These are phyloP conservation scores for Philonicus albiceps DNA, from an alignment of 2,888 invertebrate species.

Conservation along the genomic window DNA sequence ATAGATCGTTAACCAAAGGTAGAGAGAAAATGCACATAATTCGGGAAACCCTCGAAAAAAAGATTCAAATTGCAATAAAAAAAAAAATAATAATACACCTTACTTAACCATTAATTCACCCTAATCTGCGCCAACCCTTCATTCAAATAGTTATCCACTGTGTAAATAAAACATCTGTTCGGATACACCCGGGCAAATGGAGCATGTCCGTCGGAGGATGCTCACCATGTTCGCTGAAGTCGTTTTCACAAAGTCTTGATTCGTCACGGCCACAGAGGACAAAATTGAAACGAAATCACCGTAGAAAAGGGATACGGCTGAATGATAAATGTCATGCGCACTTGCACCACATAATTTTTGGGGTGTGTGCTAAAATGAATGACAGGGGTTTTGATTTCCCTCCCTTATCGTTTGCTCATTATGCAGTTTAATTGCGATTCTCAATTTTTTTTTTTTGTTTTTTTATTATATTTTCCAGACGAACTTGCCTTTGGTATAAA, in stretches of 20 bases:
- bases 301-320: constrained; percentile 31
- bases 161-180: constrained; percentile 65
- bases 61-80: neutral
- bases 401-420: constrained; percentile 24
- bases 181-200: constrained; percentile 62
- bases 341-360: constrained; percentile 51
- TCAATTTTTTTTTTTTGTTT: constrained; percentile 50
- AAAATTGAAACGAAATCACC: constrained; percentile 42
- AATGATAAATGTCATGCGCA: constrained; percentile 50
- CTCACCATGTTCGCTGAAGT: constrained; percentile 56
- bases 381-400: constrained; percentile 43
- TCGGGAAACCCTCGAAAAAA: neutral
- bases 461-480: constrained; percentile 75
- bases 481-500: constrained; percentile 86
- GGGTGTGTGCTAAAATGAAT: constrained; percentile 46
- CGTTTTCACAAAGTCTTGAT: constrained; percentile 63
- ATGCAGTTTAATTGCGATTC: neutral
- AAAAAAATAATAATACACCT: neutral
- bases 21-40: neutral
- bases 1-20: too few species aligned
- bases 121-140: constrained; percentile 18
- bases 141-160: constrained; percentile 43
- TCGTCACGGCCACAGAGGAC: constrained; percentile 59
- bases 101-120: constrained; percentile 32
- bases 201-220: constrained; percentile 62